Conservation (phyloP, 2,113 vertebrate genomes). For the Narcine bancroftii region DNA sequence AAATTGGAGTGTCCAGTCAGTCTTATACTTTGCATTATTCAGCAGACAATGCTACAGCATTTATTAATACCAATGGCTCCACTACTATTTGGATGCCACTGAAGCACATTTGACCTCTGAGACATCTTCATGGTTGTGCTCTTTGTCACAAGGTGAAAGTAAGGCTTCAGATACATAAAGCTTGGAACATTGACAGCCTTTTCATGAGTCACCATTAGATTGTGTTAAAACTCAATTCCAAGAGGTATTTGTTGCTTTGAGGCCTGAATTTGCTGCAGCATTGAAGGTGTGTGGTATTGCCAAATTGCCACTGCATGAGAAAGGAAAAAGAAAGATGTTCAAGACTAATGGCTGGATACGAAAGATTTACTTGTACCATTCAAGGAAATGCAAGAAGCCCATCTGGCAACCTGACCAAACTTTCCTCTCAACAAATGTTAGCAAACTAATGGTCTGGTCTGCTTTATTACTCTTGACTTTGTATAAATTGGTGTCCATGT, state of each 20-base stretch:
- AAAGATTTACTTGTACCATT: background rate
- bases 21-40: background rate
- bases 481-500: background rate
- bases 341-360: background rate
- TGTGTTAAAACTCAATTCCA: background rate
- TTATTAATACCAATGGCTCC: too few relatives aligned
- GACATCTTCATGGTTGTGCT: background rate
- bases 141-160: background rate
- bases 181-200: too few relatives aligned
- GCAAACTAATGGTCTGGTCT: background rate
- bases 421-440: background rate
- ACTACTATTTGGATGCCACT: background rate
- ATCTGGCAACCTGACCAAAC: background rate
- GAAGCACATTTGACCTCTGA: background rate
- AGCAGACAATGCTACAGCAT: too few relatives aligned
- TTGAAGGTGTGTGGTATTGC: background rate
- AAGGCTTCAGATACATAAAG: too few relatives aligned
- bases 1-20: background rate
- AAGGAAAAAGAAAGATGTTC: background rate
- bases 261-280: background rate
- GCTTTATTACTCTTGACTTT: background rate
- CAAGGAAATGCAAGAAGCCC: background rate
- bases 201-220: too few relatives aligned
- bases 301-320: background rate
- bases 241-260: background rate